These are phyloP conservation scores for Taenioides sp. DNA, from an alignment of 2,797 vertebrate genomes.

Conservation along the genomic window DNA sequence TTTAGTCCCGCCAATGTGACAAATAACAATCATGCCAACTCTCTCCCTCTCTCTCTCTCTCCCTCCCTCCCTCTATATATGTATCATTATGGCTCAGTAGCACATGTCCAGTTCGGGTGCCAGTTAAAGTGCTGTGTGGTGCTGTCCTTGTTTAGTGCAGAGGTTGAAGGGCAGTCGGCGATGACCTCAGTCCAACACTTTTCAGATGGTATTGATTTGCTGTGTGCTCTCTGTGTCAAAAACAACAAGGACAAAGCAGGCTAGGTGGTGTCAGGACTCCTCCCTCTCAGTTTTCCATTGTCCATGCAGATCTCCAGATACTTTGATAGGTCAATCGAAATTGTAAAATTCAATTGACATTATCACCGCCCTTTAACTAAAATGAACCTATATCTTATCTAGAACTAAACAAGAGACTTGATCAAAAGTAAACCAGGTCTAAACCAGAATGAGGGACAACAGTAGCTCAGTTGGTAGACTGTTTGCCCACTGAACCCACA, in stretches of 20 bases:
- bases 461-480: no score
- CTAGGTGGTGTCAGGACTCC: constrained; percentile 8
- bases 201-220: constrained; percentile 63
- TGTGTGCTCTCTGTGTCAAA: constrained; percentile 24
- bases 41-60: background rate
- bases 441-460: no score
- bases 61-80: background rate
- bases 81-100: constrained; percentile 14
- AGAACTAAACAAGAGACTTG: no score
- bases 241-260: constrained; percentile 31
- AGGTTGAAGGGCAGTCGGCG: constrained; percentile 61
- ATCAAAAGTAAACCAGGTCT: no score
- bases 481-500: no score
- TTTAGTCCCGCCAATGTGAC: background rate
- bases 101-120: constrained; percentile 31
- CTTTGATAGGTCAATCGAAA: background rate
- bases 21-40: background rate
- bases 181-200: constrained; percentile 54
- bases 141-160: constrained; percentile 51
- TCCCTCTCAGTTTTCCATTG: constrained; percentile 13
- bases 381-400: no score
- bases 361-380: background rate
- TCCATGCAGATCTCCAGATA: constrained; percentile 16
- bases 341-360: background rate
- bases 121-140: constrained; percentile 49